phyloP scores from a whole-genome alignment of 2,888 invertebrate species.

The Lycocerus yunnanus region DNA sequence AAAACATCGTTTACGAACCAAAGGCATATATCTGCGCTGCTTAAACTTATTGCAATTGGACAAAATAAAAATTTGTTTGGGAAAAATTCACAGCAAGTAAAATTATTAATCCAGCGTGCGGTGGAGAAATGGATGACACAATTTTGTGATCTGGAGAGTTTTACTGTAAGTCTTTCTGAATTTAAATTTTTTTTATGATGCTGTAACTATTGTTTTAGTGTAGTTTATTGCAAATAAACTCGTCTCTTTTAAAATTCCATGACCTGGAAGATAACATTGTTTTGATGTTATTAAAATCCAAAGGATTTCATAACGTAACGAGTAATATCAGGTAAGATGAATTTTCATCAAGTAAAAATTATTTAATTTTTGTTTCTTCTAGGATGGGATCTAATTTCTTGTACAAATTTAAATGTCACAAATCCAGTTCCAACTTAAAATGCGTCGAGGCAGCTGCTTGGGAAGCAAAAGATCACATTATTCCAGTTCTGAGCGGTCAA shows the following conservation, averaged over 20 bases:
- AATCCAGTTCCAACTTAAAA: conserved; percentile 55
- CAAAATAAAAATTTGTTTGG: conserved; percentile 19
- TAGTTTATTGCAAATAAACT: conserved; percentile 51
- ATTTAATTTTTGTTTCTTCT: conserved; percentile 30
- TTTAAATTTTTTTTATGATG: not conserved
- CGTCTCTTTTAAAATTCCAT: conserved; percentile 44
- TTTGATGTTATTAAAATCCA: conserved; percentile 54
- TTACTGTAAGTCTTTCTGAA: conserved; percentile 44
- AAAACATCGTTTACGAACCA: conserved; percentile 59
- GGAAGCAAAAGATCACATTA: conserved; percentile 55
- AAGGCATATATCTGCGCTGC: conserved; percentile 63
- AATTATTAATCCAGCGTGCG: conserved; percentile 47
- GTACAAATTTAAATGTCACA: conserved; percentile 50
- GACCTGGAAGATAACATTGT: conserved; percentile 36
- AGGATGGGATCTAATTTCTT: conserved; percentile 59
- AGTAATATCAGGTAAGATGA: conserved; percentile 50
- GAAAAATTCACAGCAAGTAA: conserved; percentile 28
- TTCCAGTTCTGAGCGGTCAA: conserved; percentile 55
- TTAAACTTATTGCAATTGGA: conserved; percentile 56
- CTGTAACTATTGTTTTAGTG: conserved; percentile 45
- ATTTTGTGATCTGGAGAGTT: conserved; percentile 50
- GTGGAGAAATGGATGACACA: conserved; percentile 59
- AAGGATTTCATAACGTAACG: conserved; percentile 56
- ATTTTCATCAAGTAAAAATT: not conserved
- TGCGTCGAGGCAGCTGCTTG: conserved; percentile 56